These are phyloP conservation scores for Ladona fulva DNA, from an alignment of 1,140 invertebrate genomes.

Conservation along the genomic window DNA sequence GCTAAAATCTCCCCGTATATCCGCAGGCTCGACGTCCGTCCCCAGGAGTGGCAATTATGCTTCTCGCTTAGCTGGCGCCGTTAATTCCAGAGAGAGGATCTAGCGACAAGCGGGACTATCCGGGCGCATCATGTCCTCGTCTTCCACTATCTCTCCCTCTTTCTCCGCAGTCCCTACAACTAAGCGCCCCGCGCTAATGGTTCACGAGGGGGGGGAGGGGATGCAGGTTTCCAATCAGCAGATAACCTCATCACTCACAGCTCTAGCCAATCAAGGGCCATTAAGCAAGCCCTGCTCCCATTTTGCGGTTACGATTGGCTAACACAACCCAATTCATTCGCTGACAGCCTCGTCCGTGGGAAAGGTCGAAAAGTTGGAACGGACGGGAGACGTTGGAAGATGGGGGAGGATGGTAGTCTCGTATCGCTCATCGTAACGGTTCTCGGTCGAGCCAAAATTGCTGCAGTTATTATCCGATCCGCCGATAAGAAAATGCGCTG, in stretches of 20 bases:
- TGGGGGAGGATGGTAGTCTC: too few species aligned
- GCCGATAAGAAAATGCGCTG: too few species aligned
- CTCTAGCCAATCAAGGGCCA: slow-evolving; percentile 6
- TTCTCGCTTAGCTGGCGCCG: background rate
- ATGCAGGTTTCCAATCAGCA: background rate
- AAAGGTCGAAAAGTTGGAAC: background rate
- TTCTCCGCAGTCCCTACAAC: background rate
- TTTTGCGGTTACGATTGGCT: slow-evolving; percentile 8
- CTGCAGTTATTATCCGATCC: too few species aligned
- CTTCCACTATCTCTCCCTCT: background rate
- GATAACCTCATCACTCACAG: slow-evolving; percentile 4
- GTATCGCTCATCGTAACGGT: too few species aligned
- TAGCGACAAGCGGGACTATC: background rate
- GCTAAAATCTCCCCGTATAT: too few species aligned
- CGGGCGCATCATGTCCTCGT: background rate
- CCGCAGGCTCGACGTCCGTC: background rate
- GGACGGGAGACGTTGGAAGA: background rate
- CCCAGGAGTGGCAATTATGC: background rate
- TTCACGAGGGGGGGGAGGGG: background rate
- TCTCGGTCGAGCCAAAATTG: too few species aligned
- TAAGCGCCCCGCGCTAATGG: background rate
- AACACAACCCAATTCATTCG: slow-evolving; percentile 1
- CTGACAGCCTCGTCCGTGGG: background rate
- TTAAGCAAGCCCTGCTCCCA: slow-evolving; percentile 2
- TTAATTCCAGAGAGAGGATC: background rate